Percentiles rank a stretch among this genome's conserved stretches.
Evolutionary conservation across 30 jellyfish, hydroid and myxozoan species (phyloP).

Genomic region (Nemopilema nomurai): DNA sequence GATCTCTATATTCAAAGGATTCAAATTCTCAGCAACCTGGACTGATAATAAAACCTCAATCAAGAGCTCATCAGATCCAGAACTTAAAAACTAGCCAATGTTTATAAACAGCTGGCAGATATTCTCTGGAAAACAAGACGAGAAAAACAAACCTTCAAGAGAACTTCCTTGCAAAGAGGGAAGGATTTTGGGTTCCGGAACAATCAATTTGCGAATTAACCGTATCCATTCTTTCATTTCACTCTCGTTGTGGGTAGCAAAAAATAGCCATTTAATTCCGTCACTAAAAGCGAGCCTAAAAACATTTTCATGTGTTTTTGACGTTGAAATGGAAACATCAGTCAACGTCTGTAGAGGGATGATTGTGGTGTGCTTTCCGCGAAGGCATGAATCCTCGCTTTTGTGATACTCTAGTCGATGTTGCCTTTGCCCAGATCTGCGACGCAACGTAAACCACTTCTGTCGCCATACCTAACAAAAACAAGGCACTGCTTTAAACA

Average conservation of each 20-base stretch:
- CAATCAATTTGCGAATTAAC: slow-evolving; percentile 62
- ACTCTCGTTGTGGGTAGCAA: slow-evolving; percentile 69
- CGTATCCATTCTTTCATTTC: slow-evolving; percentile 87
- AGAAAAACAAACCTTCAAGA: slow-evolving; percentile 37
- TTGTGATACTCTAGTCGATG: slow-evolving; percentile 88
- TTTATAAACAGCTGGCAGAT: neutral
- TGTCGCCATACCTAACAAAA: slow-evolving; percentile 83
- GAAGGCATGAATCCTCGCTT: slow-evolving; percentile 83
- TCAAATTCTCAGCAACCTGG: neutral
- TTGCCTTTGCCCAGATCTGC: slow-evolving; percentile 81
- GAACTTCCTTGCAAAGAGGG: slow-evolving; percentile 39
- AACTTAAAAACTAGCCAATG: neutral
- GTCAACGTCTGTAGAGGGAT: slow-evolving; percentile 69
- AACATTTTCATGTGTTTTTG: slow-evolving; percentile 67
- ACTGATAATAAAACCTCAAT: neutral
- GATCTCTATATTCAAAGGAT: neutral
- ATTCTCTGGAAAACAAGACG: neutral
- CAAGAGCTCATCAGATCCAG: neutral
- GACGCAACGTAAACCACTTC: slow-evolving; percentile 89
- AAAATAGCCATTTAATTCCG: slow-evolving; percentile 64
- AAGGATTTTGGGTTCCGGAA: slow-evolving; percentile 70
- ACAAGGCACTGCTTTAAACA: neutral
- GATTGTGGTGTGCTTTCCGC: slow-evolving; percentile 82
- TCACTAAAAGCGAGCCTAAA: slow-evolving; percentile 75
- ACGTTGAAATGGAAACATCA: slow-evolving; percentile 61